These are phyloP conservation scores for Himalopsyche anomala DNA, from an alignment of 2,888 invertebrate species.

Conservation along the genomic window DNA sequence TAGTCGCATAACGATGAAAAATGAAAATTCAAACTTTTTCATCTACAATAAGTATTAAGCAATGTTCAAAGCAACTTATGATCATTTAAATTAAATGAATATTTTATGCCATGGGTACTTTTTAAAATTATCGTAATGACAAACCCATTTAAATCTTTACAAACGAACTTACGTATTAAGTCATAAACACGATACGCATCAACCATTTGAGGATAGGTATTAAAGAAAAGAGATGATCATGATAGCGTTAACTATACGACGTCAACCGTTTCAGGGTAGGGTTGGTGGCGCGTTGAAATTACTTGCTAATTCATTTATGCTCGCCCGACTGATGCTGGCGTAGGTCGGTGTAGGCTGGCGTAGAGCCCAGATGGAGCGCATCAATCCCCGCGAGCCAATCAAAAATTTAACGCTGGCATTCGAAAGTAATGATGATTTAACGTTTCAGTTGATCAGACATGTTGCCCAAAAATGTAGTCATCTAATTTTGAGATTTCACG, in stretches of 20 bases:
- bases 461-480: background rate
- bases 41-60: too few relatives aligned
- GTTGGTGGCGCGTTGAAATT: slow-evolving; percentile 44
- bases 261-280: slow-evolving; percentile 53
- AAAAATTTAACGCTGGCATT: slow-evolving; percentile 4
- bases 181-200: background rate
- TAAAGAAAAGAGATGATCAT: slow-evolving; percentile 19
- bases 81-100: too few relatives aligned
- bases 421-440: background rate
- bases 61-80: too few relatives aligned
- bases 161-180: too few relatives aligned
- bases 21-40: too few relatives aligned
- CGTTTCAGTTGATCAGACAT: background rate
- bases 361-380: slow-evolving; percentile 1
- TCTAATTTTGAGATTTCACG: background rate
- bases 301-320: slow-evolving; percentile 55
- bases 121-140: too few relatives aligned
- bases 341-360: slow-evolving; percentile 19
- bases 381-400: slow-evolving; percentile 19
- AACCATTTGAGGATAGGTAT: background rate
- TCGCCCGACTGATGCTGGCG: slow-evolving; percentile 44
- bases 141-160: too few relatives aligned
- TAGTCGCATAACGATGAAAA: too few relatives aligned
- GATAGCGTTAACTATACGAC: slow-evolving; percentile 52
- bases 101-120: too few relatives aligned